Evolutionary conservation across 2,113 vertebrate species (phyloP), one percentile per base, ranked within the genome.

Genomic region (Illadopsis cleaveri): DNA sequence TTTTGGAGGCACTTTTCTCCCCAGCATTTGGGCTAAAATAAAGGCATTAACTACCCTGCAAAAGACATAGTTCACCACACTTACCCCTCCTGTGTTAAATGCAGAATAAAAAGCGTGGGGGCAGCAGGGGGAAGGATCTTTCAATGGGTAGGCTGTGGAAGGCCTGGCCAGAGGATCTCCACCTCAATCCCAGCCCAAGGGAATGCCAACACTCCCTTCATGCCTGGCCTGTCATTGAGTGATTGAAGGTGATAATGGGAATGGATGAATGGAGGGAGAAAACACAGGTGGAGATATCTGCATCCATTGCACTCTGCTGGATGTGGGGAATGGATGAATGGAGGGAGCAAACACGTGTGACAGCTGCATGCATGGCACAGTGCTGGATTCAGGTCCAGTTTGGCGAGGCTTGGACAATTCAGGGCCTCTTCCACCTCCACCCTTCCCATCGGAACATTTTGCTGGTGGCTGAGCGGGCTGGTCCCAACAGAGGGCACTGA

Each of bases 401-500:
- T 3, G 17, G 50, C 1, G 7, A 88, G 20, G 31, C 38, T 22
- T 37, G 53, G 21, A 72, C 73, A 73, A 42, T 2, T 15, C 22
- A 13, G 50, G 19, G 12, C 12, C 40, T 22, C 22, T n/a, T 2
- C 18, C n/a, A 1, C 45, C 35, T 8, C 6, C 37, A 40, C 18
- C 53, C 28, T 27, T n/a, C 16, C 16, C 28, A 35, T 10, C 4
- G 0, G 18, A 66, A 42, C 21, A 2, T 10, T 1, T 0, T 1
- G 37, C 30, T 3, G 2, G 23, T 0, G 22, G 38, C 64, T 33
- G 57, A 31, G 44, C 10, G 1, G 25, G 45, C 45, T 20, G 70
- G 42, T 48, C 65, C 70, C 68, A 89, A 77, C 33, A 51, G 82
- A 86, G 79, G 79, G 75, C 93, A 86, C 60, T 54, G 82, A 57